phyloP scores from a whole-genome alignment of 2,113 vertebrate genomes.

The Chionis minor region DNA sequence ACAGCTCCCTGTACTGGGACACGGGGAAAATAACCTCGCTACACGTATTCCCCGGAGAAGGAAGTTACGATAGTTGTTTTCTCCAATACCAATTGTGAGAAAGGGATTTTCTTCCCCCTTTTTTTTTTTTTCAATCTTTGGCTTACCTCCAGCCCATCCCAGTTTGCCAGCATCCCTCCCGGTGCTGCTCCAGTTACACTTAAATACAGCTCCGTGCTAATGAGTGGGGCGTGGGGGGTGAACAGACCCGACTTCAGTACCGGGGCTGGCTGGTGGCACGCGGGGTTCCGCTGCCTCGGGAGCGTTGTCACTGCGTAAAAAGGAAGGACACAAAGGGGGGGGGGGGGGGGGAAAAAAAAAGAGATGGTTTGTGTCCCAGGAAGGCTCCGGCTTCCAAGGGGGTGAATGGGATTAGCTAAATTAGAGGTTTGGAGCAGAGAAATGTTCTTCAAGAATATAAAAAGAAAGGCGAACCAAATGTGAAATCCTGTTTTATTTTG shows the following conservation, averaged over 20 bases:
- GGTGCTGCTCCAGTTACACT: neutral
- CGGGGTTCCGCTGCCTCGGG: neutral
- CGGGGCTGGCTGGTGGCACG: neutral
- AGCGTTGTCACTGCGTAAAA: rapidly evolving
- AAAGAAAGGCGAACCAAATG: neutral
- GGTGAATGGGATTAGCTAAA: neutral
- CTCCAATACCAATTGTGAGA: neutral
- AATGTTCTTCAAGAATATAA: neutral
- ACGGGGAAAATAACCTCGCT: neutral
- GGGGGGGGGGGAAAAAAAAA: too few species aligned
- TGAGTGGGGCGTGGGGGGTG: rapidly evolving
- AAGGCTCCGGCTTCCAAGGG: neutral
- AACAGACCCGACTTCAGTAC: rapidly evolving
- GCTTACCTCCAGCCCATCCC: neutral
- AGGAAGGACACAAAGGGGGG: neutral
- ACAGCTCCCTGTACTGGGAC: neutral
- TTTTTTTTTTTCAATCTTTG: neutral
- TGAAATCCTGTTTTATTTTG: neutral
- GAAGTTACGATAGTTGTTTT: neutral
- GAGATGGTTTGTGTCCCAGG: neutral
- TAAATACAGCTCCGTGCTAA: neutral
- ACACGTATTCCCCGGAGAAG: neutral
- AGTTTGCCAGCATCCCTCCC: neutral
- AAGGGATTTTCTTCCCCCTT: rapidly evolving
- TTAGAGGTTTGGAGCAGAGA: neutral